Base-by-base conservation (phyloP, 2,113 vertebrate genomes). In the Oryzias woworae region DNA sequence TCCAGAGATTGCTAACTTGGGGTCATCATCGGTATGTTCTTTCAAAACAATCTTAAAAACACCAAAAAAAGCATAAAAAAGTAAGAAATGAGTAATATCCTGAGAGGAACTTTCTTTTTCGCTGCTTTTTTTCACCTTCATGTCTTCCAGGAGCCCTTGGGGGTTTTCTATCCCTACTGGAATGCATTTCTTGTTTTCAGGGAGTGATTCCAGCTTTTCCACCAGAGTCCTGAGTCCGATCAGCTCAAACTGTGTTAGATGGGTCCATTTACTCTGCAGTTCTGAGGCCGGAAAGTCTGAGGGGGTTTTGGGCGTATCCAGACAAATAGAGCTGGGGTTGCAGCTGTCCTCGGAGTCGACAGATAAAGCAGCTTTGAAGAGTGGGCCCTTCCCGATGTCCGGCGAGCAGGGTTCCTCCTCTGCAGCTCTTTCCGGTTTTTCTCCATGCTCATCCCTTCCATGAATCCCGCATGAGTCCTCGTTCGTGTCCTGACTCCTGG, bases 231-330 rank as follows among this genome's bases (percentile, higher is more conserved):
- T 93, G 58, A 99, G 93, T 58, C 97, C 97, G 47, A 90, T 93
- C 81, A 98, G 89, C 70, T 99, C 97, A 89, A 96, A 98, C 87
- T 96, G 93, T 0, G 97, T 99, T 77, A 98, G 85, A 80, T 97
- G 94, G 55, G 91, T 97, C 96, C 95, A 97, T 72, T 91, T 94
- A 72, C 85, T 84, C 2, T 81, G 83, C 14, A 87, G 81, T 78
- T 96, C 95, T 0, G 92, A 90, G 31, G 86, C 72, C 0, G 95
- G 94, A 8, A 95, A 96, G 83, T 94, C 94, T 0, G 92, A 91
- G 14, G 94, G 95, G 1, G 94, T 95, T 87, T 94, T 96, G 58
- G 93, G 93, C 74, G 88, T 92, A 73, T 96, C 94, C 24, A 73
- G 46, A 0, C 92, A 61, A 53, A 74, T 48, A 17, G 75, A 77